Evolutionary conservation across 2,113 vertebrate genomes (phyloP), one percentile per base, ranked within the genome.

Genomic region (Paratilapia polleni): DNA sequence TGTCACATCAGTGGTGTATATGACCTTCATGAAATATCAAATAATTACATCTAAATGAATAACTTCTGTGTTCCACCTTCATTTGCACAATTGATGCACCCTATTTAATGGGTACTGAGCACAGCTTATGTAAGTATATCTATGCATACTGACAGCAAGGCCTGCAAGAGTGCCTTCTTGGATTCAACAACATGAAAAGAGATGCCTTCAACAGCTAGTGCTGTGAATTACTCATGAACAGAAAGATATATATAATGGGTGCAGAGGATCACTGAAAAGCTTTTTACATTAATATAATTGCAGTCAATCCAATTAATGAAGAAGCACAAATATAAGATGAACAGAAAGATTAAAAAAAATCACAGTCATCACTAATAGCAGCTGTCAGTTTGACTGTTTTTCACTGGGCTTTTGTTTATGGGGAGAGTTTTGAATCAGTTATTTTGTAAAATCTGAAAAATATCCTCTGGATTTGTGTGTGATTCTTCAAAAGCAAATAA

Each of bases 211-310:
- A 64, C 38, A 57, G 13, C 73, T 47, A 12, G 47, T 79, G 81
- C 54, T 54, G 70, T 36, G n/a, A 88, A 88, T 85, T 52, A 49
- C 83, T 85, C 47, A 82, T 52, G n/a, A 75, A 63, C 59, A 58
- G 54, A 80, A 47, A 59, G 34, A 70, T 28, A 47, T 22, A 57
- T 24, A 84, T 66, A 63, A 64, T 43, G 15, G 47, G 24, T 41
- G n/a, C 20, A 61, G 6, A 84, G 31, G 26, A 63, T 26, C 41
- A 66, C 19, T 4, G 20, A 26, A 62, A 43, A 15, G 8, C 10
- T 68, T 56, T 78, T 59, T 77, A 36, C 17, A 52, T 62, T 78
- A 15, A 61, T 63, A 57, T 52, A 52, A 73, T 57, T 73, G 26
- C 77, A 62, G 62, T 38, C 56, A 87, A 83, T 57, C 22, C 22